Percentiles rank a stretch among this genome's conserved stretches.
These are phyloP conservation scores for Nycteola revayana DNA, from an alignment of 2,888 invertebrate genomes.

Conservation along the genomic window DNA sequence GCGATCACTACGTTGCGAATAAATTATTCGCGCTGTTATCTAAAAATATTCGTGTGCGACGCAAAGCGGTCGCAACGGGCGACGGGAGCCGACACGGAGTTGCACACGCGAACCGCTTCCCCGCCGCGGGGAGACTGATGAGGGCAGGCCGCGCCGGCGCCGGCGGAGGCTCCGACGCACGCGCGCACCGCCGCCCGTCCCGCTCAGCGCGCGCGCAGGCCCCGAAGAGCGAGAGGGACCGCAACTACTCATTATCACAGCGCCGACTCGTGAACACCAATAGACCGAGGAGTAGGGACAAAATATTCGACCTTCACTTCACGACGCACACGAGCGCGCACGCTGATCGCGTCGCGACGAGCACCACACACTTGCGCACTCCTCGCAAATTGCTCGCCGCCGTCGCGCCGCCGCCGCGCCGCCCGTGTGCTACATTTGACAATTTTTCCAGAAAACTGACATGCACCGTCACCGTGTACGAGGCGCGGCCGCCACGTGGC, in stretches of 20 bases:
- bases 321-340: slow-evolving; percentile 68
- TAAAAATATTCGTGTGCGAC: slow-evolving; percentile 79
- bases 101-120: slow-evolving; percentile 77
- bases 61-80: slow-evolving; percentile 58
- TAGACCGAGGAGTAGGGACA: slow-evolving; percentile 80
- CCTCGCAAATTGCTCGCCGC: slow-evolving; percentile 63
- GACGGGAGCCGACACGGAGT: slow-evolving; percentile 58
- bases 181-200: slow-evolving; percentile 68
- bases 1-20: slow-evolving; percentile 77
- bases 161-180: slow-evolving; percentile 76
- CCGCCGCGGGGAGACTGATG: slow-evolving; percentile 81
- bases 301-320: slow-evolving; percentile 82
- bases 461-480: slow-evolving; percentile 67
- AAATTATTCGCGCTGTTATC: slow-evolving; percentile 80
- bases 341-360: slow-evolving; percentile 56
- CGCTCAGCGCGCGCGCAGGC: slow-evolving; percentile 44
- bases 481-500: slow-evolving; percentile 62
- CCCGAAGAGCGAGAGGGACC: slow-evolving; percentile 64
- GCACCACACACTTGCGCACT: slow-evolving; percentile 56
- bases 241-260: slow-evolving; percentile 72
- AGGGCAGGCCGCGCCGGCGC: slow-evolving; percentile 77
- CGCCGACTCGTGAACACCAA: slow-evolving; percentile 80
- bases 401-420: slow-evolving; percentile 42
- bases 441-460: slow-evolving; percentile 80
- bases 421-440: slow-evolving; percentile 76